Percentiles rank a stretch among this genome's conserved stretches.
Evolutionary conservation across 1,140 invertebrate species (phyloP).

Genomic region (Drosophila bifasciata): DNA sequence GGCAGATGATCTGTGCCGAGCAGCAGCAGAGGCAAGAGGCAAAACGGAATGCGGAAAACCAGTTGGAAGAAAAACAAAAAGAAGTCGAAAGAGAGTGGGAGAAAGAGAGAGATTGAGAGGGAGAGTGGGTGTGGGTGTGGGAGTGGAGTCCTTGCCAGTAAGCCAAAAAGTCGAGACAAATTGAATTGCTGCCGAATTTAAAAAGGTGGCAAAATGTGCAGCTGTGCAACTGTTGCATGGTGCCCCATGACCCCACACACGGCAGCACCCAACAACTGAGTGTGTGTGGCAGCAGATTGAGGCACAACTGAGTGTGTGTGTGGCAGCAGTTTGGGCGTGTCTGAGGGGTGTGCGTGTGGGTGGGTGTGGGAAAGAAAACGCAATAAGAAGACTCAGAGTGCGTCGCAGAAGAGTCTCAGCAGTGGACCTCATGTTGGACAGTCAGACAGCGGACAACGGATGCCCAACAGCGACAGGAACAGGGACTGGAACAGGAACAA

Average conservation of each 20-base stretch:
- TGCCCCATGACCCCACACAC: not conserved
- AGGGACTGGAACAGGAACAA: conserved; percentile 1
- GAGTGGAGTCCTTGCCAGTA: not conserved
- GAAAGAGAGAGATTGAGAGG: no score
- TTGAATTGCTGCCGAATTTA: conserved; percentile 51
- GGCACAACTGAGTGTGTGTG: not conserved
- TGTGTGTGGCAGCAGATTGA: not conserved
- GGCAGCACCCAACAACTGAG: not conserved
- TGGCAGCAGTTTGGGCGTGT: no score
- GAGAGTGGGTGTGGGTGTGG: no score
- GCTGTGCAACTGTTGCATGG: conserved; percentile 41
- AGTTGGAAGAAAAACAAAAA: not conserved
- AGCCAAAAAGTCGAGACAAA: conserved; percentile 20
- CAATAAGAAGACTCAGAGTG: conserved; percentile 34
- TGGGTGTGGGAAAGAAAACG: conserved; percentile 14
- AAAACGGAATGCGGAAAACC: no score
- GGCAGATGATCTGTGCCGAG: not conserved
- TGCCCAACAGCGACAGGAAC: not conserved
- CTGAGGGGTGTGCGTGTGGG: not conserved
- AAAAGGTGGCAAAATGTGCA: conserved; percentile 44
- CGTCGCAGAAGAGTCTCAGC: conserved; percentile 2
- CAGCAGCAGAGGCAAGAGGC: no score
- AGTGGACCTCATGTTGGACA: not conserved
- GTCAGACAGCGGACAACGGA: conserved; percentile 4
- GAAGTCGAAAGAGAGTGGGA: not conserved